phyloP scores from a whole-genome alignment of 2,888 invertebrate species.

The Thelaira solivaga region DNA sequence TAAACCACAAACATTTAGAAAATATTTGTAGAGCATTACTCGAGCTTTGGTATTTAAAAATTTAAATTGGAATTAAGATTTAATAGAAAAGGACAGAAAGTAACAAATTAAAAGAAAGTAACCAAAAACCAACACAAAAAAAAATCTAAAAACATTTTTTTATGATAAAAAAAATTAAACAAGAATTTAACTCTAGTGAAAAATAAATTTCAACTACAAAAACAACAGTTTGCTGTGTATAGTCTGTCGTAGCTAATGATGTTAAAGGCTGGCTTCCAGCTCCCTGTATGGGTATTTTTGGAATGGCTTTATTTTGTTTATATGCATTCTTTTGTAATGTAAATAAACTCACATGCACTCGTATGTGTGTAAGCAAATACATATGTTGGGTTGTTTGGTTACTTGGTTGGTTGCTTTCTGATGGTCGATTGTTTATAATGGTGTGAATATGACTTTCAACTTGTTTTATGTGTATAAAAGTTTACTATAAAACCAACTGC shows the following conservation, averaged over 20 bases:
- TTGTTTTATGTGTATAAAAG: conserved; percentile 39
- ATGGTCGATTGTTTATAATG: conserved; percentile 34
- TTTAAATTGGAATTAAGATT: conserved; percentile 43
- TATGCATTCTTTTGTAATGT: too few species aligned
- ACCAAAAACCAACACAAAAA: too few species aligned
- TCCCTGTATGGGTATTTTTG: not conserved
- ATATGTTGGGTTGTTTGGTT: conserved; percentile 27
- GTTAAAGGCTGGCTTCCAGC: not conserved
- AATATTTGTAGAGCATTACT: not conserved
- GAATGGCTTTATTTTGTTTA: not conserved
- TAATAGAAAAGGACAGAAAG: too few species aligned
- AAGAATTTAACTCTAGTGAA: too few species aligned
- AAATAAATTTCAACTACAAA: too few species aligned
- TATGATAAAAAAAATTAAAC: too few species aligned
- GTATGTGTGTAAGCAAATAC: conserved; percentile 14
- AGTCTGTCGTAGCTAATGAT: not conserved
- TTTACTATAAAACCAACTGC: conserved; percentile 43
- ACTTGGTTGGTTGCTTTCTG: conserved; percentile 33
- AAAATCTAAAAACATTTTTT: too few species aligned
- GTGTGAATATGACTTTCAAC: conserved; percentile 50
- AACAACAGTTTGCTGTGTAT: too few species aligned
- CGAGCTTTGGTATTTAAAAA: not conserved
- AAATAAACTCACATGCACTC: too few species aligned
- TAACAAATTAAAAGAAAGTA: too few species aligned
- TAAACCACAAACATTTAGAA: not conserved